These are phyloP conservation scores for Atta colombica DNA, from an alignment of 1,140 invertebrate genomes.

Conservation along the genomic window DNA sequence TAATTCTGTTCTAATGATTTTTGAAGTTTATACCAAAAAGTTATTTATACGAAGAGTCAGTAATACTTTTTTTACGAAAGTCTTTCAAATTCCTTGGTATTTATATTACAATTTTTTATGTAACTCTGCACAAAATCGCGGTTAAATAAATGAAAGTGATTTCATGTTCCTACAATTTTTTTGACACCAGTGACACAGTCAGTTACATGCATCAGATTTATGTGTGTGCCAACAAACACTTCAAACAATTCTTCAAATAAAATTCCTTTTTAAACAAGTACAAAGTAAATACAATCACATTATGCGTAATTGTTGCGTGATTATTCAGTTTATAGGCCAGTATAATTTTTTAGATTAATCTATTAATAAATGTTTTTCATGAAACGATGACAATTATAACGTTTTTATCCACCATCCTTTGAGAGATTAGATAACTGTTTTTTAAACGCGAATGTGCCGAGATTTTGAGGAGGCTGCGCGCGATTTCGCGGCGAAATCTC, in stretches of 20 bases:
- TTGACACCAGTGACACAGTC: not conserved
- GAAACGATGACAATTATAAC: not conserved
- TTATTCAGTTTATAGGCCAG: not conserved
- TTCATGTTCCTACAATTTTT: not conserved
- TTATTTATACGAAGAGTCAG: not conserved
- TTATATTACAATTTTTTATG: not conserved
- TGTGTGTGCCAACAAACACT: not conserved
- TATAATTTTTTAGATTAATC: slow-evolving; percentile 4
- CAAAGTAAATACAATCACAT: not conserved
- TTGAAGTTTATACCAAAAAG: not conserved
- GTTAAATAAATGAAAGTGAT: not conserved
- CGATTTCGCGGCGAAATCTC: slow-evolving; percentile 81
- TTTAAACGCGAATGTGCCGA: not conserved
- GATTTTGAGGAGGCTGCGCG: slow-evolving; percentile 41
- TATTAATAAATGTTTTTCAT: not conserved
- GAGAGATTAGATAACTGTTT: not conserved
- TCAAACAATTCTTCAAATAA: not conserved
- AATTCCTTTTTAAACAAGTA: not conserved
- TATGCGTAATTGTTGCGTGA: not conserved
- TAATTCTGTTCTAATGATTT: not conserved
- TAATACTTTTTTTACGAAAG: not conserved
- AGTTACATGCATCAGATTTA: not conserved
- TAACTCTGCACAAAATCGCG: not conserved
- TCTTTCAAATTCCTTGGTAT: not conserved
- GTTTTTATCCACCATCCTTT: not conserved